These are phyloP conservation scores for Hycleus cichorii DNA, from an alignment of 1,140 invertebrate genomes.

Conservation along the genomic window DNA sequence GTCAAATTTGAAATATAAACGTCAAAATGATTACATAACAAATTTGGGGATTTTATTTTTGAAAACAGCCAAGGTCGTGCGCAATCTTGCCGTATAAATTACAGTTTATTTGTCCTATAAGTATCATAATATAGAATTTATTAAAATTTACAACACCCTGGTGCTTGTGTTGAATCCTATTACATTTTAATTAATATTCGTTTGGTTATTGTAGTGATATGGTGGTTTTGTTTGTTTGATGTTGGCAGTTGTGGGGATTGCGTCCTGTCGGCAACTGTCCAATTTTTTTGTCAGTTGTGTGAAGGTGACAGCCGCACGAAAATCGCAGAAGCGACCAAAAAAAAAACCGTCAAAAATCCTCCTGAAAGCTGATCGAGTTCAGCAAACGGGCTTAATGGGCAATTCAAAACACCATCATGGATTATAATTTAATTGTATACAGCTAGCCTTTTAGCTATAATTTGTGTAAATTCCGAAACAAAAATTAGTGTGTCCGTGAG, in stretches of 20 bases:
- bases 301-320: constrained; percentile 1
- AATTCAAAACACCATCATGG: constrained; percentile 9
- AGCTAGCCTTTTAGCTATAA: constrained; percentile 1
- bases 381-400: constrained; percentile 9
- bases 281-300: too few species aligned
- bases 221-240: not conserved
- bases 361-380: constrained; percentile 8
- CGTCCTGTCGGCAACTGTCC: too few species aligned
- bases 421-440: constrained; percentile 3
- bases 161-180: not conserved
- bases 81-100: too few species aligned
- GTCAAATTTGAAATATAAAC: too few species aligned
- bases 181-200: not conserved
- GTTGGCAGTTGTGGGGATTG: not conserved
- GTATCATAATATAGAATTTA: too few species aligned
- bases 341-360: not conserved
- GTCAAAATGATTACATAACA: too few species aligned
- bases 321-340: not conserved
- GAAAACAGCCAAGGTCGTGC: too few species aligned
- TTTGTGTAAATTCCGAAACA: too few species aligned
- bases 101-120: too few species aligned
- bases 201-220: not conserved
- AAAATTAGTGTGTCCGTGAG: too few species aligned
- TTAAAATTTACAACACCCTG: not conserved
- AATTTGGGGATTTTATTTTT: too few species aligned